A percentile compares a stretch with the other conserved stretches of the same genome.
phyloP scores from a whole-genome alignment of 2,888 invertebrate genomes.

The Sinelater perroti region DNA sequence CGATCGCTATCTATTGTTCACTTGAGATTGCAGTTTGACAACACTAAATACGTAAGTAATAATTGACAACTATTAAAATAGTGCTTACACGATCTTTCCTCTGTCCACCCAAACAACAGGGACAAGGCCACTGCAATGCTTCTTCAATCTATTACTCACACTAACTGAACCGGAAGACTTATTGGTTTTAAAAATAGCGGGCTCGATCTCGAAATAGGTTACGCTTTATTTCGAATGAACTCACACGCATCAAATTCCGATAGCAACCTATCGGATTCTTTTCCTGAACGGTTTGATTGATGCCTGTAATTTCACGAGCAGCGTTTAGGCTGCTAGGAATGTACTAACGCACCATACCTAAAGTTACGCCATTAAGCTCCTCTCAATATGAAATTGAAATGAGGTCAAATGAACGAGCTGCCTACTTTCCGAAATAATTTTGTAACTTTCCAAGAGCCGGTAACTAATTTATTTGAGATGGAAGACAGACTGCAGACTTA shows the following conservation, averaged over 20 bases:
- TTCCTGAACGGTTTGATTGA: no score
- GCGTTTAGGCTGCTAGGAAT: no score
- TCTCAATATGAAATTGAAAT: neutral
- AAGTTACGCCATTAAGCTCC: no score
- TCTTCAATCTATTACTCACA: neutral
- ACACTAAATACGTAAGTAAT: slow-evolving; percentile 75
- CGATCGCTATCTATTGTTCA: slow-evolving; percentile 67
- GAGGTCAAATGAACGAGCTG: neutral
- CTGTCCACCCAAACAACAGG: neutral
- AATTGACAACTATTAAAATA: neutral
- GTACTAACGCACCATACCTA: no score
- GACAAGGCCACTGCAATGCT: neutral
- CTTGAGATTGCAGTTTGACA: slow-evolving; percentile 87
- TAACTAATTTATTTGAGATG: no score
- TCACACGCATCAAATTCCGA: no score
- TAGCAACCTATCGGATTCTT: no score
- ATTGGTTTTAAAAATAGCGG: slow-evolving; percentile 6
- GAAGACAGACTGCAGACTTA: no score
- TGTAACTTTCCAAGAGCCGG: no score
- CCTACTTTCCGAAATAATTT: no score
- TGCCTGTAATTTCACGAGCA: no score
- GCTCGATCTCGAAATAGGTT: neutral
- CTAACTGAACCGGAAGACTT: neutral
- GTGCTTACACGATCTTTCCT: neutral
- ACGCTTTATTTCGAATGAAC: neutral